Percentiles rank a stretch among this genome's conserved stretches.
Conservation (phyloP, 2,113 vertebrate genomes). For the Otis tarda region DNA sequence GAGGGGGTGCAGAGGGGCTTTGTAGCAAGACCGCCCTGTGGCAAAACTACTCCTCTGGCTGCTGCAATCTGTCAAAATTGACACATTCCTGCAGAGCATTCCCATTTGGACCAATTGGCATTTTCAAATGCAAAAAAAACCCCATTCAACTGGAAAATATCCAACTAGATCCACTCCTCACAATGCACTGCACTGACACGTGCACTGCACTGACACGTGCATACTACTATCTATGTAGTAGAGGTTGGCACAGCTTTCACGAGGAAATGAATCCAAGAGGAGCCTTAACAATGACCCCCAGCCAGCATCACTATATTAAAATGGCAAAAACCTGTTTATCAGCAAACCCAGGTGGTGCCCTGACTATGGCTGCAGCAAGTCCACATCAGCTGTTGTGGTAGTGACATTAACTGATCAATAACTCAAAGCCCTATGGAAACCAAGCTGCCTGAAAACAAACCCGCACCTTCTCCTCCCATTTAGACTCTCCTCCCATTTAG, state of each 20-base stretch:
- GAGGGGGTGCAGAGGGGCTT: accelerated
- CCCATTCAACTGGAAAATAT: not conserved
- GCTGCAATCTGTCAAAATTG: not conserved
- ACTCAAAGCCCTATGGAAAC: not conserved
- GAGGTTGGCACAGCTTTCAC: not conserved
- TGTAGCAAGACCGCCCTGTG: not conserved
- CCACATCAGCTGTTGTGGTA: not conserved
- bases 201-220: accelerated
- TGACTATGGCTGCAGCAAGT: not conserved
- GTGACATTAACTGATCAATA: not conserved
- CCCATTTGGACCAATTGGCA: not conserved
- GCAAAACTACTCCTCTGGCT: not conserved
- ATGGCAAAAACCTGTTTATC: not conserved
- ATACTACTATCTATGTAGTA: not conserved
- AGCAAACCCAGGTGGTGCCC: not conserved
- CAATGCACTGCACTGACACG: accelerated
- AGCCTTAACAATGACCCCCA: not conserved
- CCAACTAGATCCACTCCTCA: not conserved
- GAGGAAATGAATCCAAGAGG: not conserved
- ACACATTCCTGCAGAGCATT: not conserved
- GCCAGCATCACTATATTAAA: not conserved
- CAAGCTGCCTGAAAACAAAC: not conserved
- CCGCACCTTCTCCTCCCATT: not conserved
- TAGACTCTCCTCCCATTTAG: not conserved
- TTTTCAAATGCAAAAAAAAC: not conserved